A percentile compares a stretch with the other conserved stretches of the same genome.
Evolutionary conservation across 2,113 vertebrate species (phyloP).

Genomic region (Podiceps cristatus): DNA sequence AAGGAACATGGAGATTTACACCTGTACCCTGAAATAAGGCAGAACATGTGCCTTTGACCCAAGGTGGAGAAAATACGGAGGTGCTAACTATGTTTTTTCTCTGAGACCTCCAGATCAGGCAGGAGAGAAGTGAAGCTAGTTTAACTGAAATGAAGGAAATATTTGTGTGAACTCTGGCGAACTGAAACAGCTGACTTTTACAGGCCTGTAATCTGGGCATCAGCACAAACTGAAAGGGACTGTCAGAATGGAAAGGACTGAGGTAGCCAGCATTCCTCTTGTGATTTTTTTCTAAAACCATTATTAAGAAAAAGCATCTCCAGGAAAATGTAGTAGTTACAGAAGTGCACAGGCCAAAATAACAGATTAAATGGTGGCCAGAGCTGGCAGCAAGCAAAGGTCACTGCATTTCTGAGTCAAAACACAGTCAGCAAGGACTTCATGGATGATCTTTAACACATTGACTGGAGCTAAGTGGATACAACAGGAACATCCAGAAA

Average conservation of each 20-base stretch:
- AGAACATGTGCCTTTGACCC: not conserved
- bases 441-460: not conserved
- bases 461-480: not conserved
- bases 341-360: not conserved
- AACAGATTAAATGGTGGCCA: not conserved
- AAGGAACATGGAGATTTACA: not conserved
- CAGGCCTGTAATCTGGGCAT: not conserved
- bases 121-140: not conserved
- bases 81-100: not conserved
- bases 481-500: not conserved
- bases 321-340: not conserved
- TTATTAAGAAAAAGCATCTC: not conserved
- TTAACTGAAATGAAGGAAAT: constrained; percentile 8
- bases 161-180: not conserved
- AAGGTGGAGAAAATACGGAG: not conserved
- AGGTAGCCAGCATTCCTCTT: not conserved
- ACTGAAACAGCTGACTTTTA: not conserved
- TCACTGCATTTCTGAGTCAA: not conserved
- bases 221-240: not conserved
- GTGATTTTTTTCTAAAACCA: not conserved
- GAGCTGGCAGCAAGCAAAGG: not conserved
- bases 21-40: not conserved
- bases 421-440: not conserved
- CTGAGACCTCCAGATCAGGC: not conserved
- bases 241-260: not conserved